These are phyloP conservation scores for Periplaneta americana DNA, from an alignment of 1,140 invertebrate genomes.

Conservation along the genomic window DNA sequence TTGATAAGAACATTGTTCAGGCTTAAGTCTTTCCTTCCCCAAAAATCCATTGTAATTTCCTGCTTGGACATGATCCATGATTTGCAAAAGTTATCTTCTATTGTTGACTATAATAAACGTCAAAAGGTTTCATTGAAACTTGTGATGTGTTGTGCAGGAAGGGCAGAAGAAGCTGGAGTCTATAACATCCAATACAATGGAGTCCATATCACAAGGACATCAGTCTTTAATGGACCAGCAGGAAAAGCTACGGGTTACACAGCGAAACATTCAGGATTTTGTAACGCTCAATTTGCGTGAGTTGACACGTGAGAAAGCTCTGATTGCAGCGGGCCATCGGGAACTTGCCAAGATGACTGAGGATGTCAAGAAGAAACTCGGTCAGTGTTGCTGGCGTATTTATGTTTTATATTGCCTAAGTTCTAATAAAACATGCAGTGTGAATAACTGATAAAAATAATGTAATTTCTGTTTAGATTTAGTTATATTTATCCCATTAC, in stretches of 20 bases:
- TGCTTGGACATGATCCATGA: no score
- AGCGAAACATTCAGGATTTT: slow-evolving; percentile 38
- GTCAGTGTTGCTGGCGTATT: slow-evolving; percentile 30
- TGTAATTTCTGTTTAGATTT: no score
- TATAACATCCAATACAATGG: slow-evolving; percentile 44
- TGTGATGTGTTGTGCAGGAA: slow-evolving; percentile 34
- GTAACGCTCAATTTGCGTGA: slow-evolving; percentile 50
- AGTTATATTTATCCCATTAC: no score
- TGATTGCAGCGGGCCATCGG: slow-evolving; percentile 51
- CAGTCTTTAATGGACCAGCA: slow-evolving; percentile 48
- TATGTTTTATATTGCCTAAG: no score
- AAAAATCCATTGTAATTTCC: no score
- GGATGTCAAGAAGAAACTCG: slow-evolving; percentile 49
- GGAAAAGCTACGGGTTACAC: slow-evolving; percentile 43
- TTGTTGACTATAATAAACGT: not conserved
- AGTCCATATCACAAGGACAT: slow-evolving; percentile 44
- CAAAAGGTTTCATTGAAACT: not conserved
- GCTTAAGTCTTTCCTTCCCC: no score
- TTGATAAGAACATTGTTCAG: no score
- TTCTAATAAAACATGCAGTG: no score
- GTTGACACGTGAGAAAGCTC: slow-evolving; percentile 50
- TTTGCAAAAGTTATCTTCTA: no score
- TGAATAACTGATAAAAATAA: no score
- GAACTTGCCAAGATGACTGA: slow-evolving; percentile 49
- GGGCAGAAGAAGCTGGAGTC: slow-evolving; percentile 48